Base-by-base conservation (phyloP, 1,140 invertebrate genomes). In the Drosophila fuyamai region DNA sequence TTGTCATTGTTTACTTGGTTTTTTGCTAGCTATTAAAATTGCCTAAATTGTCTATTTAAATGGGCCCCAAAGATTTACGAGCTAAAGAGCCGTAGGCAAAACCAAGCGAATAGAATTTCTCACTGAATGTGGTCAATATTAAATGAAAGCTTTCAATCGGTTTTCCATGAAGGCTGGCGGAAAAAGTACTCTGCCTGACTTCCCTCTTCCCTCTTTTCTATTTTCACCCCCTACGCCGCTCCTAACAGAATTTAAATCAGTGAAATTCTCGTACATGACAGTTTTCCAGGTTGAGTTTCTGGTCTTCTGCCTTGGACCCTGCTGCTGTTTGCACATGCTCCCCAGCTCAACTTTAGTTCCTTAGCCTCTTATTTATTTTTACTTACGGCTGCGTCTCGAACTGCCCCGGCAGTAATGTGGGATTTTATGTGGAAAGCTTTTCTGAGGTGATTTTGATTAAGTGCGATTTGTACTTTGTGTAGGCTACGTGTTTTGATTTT, bases 221-320 rank as follows among this genome's bases (percentile, higher is more conserved):
- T 6, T 14, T 14, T 5, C 29, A 8, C 29, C 1, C 36, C 40
- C 14, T 29, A 23, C 5, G 43, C 41, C 61, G 72, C 75, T 58
- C 60, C 74, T 81, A 86, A 88, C 89, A 89, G 83, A 88, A 88
- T 89, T 89, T 83, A 89, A 89, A 89, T 89, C 84, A 89, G 67
- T 76, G 88, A 89, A 88, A 68, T 89, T 84, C 76, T 65, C 72
- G 76, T 83, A 80, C 84, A 88, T 89, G 83, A 83, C 84, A 88
- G 79, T 88, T 83, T 79, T 67, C 77, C 55, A 44, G 86, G 75
- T 57, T 85, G 60, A 75, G 73, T 68, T 60, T 70, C 53, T 59
- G 56, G 51, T 55, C 18, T 18, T 36, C 27, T 38, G 38, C 7
- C 36, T 23, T 47, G 14, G 62, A 16, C 47, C 44, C 65, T 48